Conservation (phyloP, 2,888 invertebrate species). For the Tortrix viridana region DNA sequence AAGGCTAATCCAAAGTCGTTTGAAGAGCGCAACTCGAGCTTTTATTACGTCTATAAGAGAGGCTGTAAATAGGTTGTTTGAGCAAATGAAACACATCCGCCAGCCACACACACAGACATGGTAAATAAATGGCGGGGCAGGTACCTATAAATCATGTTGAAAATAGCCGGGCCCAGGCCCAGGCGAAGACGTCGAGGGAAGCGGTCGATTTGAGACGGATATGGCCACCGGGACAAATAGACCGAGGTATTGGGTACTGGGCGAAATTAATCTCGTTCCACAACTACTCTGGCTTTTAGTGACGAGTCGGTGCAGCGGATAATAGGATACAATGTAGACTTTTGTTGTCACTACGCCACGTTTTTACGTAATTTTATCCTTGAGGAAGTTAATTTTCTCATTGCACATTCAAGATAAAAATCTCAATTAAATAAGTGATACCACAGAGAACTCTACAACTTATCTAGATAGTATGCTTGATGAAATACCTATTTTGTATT, state of each 20-base stretch:
- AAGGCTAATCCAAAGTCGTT: conserved; percentile 2
- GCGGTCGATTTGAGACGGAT: conserved; percentile 81
- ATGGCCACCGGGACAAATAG: conserved; percentile 76
- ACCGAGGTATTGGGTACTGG: conserved; percentile 50
- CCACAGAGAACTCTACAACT: background rate
- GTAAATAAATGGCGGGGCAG: conserved; percentile 77
- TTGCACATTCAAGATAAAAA: too few species aligned
- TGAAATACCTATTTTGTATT: too few species aligned
- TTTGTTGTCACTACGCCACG: too few species aligned
- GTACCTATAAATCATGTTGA: conserved; percentile 82
- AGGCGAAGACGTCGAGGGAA: conserved; percentile 73
- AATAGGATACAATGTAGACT: too few species aligned
- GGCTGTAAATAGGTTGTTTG: conserved; percentile 56
- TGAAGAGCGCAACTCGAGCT: conserved; percentile 11
- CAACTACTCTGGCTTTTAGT: background rate
- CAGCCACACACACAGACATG: conserved; percentile 71
- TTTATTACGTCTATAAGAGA: conserved; percentile 25
- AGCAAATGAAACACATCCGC: conserved; percentile 77
- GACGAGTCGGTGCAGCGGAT: background rate
- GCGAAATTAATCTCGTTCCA: conserved; percentile 33
- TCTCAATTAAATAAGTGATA: background rate
- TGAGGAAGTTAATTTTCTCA: too few species aligned
- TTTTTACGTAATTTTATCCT: too few species aligned
- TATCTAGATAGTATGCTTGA: too few species aligned
- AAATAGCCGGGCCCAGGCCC: conserved; percentile 61